Base-by-base conservation (phyloP, 2,113 vertebrate species). In the Oncorhynchus keta region DNA sequence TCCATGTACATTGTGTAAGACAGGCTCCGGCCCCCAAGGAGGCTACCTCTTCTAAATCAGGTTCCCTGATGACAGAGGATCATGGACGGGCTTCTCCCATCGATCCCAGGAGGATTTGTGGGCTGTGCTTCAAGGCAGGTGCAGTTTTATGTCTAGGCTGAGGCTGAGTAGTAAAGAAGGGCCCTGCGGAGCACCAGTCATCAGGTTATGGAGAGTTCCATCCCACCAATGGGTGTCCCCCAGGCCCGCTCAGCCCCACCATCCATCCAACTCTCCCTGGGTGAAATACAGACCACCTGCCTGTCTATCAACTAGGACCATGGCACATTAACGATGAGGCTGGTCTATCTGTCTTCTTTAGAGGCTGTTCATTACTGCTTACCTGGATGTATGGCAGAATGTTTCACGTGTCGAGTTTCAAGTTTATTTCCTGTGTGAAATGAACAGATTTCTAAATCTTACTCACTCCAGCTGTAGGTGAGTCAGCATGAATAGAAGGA, bases 11-110 rank as follows among this genome's bases (percentile, higher is more conserved):
- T 73, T 68, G 73, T 69, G 22, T 49, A 28, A 65, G 51, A 78
- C 51, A 24, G 24, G 18, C n/a, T 55, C 4, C 22, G 62, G 70
- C 1, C 49, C 28, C 30, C 22, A 39, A 68, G 76, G 83, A 81
- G 83, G 77, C 70, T 76, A 79, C 67, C 79, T 73, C 78, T 77
- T 73, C 78, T 91, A 88, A 90, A 89, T 88, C 86, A 88, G 59
- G 62, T 65, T 68, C 75, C 70, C 65, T 32, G 55, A 14, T n/a
- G 11, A 16, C 64, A 32, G 13, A 28, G 59, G 64, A 59, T 85
- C 83, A 65, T 79, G 48, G 68, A 81, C 64, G 61, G 68, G 68
- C 70, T 69, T 79, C 71, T 67, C 76, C 77, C 74, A 85, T 85
- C 68, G 76, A 87, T 85, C 35, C 70, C 65, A 45, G 57, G 9